Evolutionary conservation across 2,888 invertebrate genomes (phyloP).

Genomic region (Caenorhabditis zanzibari): DNA sequence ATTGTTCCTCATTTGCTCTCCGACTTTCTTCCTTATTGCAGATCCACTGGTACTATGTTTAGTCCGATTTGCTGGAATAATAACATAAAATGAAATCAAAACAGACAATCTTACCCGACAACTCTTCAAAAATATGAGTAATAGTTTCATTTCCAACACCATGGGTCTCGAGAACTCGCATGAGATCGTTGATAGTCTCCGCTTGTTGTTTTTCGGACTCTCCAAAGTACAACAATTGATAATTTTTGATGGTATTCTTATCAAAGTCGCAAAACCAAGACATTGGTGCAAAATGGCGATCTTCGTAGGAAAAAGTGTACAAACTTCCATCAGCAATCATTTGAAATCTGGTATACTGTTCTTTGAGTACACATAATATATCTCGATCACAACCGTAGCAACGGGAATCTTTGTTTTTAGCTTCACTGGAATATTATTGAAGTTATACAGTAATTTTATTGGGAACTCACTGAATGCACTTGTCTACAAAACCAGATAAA

Average conservation of each 20-base stretch:
- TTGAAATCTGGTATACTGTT: conserved; percentile 53
- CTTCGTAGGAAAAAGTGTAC: conserved; percentile 49
- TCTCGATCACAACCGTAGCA: conserved; percentile 55
- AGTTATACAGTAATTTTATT: neutral
- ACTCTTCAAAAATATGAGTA: conserved; percentile 30
- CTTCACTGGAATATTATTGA: conserved; percentile 39
- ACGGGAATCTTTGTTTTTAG: conserved; percentile 20
- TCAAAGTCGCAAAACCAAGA: conserved; percentile 50
- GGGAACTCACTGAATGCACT: conserved; percentile 51
- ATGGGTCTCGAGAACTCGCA: conserved; percentile 17
- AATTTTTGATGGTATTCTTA: conserved; percentile 32
- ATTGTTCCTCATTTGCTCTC: conserved; percentile 24
- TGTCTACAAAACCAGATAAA: conserved; percentile 58
- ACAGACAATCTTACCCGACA: conserved; percentile 27
- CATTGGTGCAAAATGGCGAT: conserved; percentile 64
- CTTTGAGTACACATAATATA: conserved; percentile 46
- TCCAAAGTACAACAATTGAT: conserved; percentile 53
- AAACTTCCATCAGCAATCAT: conserved; percentile 29
- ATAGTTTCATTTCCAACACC: conserved; percentile 35
- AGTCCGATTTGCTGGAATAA: conserved; percentile 51
- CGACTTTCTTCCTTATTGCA: conserved; percentile 26
- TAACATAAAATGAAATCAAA: neutral
- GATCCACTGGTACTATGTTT: conserved; percentile 62
- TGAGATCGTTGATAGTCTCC: conserved; percentile 37
- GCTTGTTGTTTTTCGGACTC: conserved; percentile 48